A percentile compares a stretch with the other conserved stretches of the same genome.
Evolutionary conservation across 30 jellyfish, hydroid and myxozoan species (phyloP).

Genomic region (Haliclystus octoradiatus): DNA sequence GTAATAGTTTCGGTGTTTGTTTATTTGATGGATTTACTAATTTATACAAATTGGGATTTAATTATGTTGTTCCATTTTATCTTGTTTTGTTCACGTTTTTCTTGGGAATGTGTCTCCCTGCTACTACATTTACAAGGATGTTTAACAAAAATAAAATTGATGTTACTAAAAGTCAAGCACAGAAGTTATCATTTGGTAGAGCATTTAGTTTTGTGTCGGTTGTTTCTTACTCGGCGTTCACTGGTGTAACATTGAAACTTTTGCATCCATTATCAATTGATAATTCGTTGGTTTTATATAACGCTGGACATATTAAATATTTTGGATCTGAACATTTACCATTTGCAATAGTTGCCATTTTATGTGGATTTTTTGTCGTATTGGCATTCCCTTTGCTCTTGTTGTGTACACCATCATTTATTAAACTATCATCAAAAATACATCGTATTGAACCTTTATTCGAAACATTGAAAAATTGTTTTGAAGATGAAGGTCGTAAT

Average conservation of each 20-base stretch:
- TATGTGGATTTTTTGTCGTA: slow-evolving; percentile 35
- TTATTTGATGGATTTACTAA: slow-evolving; percentile 57
- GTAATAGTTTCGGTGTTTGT: slow-evolving; percentile 74
- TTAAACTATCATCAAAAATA: slow-evolving; percentile 10
- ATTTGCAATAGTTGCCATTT: slow-evolving; percentile 45
- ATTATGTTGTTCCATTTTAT: slow-evolving; percentile 49
- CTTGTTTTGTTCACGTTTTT: slow-evolving; percentile 32
- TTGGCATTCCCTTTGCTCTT: slow-evolving; percentile 68
- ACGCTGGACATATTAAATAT: slow-evolving; percentile 42
- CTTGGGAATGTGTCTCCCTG: slow-evolving; percentile 47
- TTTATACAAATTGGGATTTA: slow-evolving; percentile 56
- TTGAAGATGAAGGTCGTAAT: slow-evolving; percentile 15
- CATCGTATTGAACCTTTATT: slow-evolving; percentile 54
- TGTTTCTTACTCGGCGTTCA: slow-evolving; percentile 46
- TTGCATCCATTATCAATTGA: slow-evolving; percentile 51
- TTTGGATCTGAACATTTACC: slow-evolving; percentile 36
- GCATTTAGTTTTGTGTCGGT: slow-evolving; percentile 81
- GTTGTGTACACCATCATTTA: slow-evolving; percentile 66
- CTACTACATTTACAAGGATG: slow-evolving; percentile 25
- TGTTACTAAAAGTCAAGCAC: slow-evolving; percentile 11
- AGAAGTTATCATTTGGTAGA: slow-evolving; percentile 69
- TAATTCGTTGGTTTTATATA: slow-evolving; percentile 17
- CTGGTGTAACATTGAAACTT: slow-evolving; percentile 62
- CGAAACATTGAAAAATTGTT: slow-evolving; percentile 51
- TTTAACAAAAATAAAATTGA: neutral